phyloP scores from a whole-genome alignment of 2,888 invertebrate species.

The Nomada fabriciana region DNA sequence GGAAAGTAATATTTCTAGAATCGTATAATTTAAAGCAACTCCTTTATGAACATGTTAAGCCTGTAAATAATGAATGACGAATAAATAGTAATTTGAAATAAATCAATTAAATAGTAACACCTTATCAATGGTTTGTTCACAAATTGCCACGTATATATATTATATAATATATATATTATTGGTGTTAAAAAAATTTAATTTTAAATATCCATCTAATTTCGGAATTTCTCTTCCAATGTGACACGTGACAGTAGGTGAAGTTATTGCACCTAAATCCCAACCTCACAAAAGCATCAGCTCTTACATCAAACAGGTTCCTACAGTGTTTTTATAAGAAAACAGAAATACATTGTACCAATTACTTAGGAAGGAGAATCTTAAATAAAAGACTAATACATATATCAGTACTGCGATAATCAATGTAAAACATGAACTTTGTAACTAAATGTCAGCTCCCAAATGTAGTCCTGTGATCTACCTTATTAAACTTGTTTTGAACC shows the following conservation, averaged over 20 bases:
- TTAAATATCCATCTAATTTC: not conserved
- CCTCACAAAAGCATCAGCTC: constrained; percentile 2
- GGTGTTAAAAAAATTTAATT: too few relatives aligned
- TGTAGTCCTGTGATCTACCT: constrained; percentile 65
- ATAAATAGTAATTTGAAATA: too few relatives aligned
- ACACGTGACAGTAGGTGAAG: constrained; percentile 35
- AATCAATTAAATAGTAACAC: too few relatives aligned
- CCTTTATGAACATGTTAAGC: too few relatives aligned
- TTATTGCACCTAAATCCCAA: constrained; percentile 14
- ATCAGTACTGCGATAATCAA: not conserved
- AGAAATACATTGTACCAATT: too few relatives aligned
- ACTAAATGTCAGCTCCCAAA: not conserved
- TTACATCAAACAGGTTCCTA: not conserved
- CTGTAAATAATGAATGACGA: too few relatives aligned
- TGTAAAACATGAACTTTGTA: not conserved
- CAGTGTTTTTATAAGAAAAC: not conserved
- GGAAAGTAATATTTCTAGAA: too few relatives aligned
- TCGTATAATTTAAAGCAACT: too few relatives aligned
- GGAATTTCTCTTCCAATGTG: constrained; percentile 3
- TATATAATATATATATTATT: too few relatives aligned
- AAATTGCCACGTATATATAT: too few relatives aligned
- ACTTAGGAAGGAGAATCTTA: not conserved
- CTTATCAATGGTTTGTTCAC: too few relatives aligned
- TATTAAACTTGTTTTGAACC: constrained; percentile 65
- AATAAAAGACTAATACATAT: not conserved